A percentile compares a stretch with the other conserved stretches of the same genome.
These are phyloP conservation scores for Slavum lentiscoides DNA, from an alignment of 2,888 invertebrate genomes.

Conservation along the genomic window DNA sequence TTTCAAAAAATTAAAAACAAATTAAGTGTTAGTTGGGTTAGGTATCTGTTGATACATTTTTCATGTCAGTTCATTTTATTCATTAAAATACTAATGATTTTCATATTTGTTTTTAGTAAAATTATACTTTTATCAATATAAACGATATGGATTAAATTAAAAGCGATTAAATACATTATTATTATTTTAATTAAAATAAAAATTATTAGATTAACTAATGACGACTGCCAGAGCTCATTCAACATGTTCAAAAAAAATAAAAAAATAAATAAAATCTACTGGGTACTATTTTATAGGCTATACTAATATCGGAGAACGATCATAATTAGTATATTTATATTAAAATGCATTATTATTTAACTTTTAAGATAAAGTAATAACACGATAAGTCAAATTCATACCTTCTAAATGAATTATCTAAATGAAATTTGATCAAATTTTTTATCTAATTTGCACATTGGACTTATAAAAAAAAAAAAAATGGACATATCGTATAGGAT, in stretches of 20 bases:
- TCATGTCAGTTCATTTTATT: neutral
- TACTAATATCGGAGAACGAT: neutral
- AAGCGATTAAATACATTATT: neutral
- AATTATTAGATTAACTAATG: neutral
- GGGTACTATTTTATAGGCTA: neutral
- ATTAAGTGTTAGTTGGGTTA: neutral
- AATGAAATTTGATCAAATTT: neutral
- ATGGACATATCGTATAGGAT: too few relatives aligned
- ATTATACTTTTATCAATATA: neutral
- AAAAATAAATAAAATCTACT: too few relatives aligned
- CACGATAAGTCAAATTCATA: too few relatives aligned
- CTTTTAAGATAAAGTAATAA: slow-evolving; percentile 55
- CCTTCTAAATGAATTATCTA: too few relatives aligned
- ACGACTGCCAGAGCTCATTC: neutral
- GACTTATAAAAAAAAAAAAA: neutral
- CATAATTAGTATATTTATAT: slow-evolving; percentile 13
- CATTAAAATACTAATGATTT: neutral
- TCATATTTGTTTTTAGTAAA: neutral
- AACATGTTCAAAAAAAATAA: neutral
- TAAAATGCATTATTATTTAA: slow-evolving; percentile 60
- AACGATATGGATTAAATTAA: neutral
- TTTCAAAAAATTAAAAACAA: neutral
- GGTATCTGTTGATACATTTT: too few relatives aligned
- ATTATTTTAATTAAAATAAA: neutral
- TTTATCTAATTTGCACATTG: slow-evolving; percentile 30